A percentile compares a stretch with the other conserved stretches of the same genome.
Evolutionary conservation across 2,888 invertebrate species (phyloP).

Genomic region (Stomorhina lunata): DNA sequence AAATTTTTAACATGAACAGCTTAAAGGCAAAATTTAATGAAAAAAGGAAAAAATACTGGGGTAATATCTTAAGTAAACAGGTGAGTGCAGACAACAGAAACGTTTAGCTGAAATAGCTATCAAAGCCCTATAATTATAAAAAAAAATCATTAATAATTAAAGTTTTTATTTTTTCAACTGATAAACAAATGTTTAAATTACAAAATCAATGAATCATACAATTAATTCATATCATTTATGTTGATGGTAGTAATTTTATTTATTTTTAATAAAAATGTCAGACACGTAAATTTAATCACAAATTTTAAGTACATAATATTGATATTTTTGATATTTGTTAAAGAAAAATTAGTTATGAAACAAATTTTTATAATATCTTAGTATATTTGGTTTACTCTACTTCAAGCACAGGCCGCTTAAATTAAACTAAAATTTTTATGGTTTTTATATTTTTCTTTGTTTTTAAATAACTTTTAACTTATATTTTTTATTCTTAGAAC

Average conservation of each 20-base stretch:
- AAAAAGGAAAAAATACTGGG: not conserved
- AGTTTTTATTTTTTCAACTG: conserved; percentile 9
- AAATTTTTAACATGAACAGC: conserved; percentile 44
- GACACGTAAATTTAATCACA: too few relatives aligned
- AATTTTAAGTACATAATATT: too few relatives aligned
- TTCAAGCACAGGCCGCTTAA: conserved; percentile 30
- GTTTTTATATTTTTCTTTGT: not conserved
- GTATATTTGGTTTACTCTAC: conserved; percentile 1
- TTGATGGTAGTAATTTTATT: not conserved
- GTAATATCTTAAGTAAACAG: conserved; percentile 47
- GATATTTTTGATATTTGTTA: too few relatives aligned
- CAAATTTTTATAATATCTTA: too few relatives aligned
- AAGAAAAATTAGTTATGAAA: too few relatives aligned
- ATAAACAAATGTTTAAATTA: conserved; percentile 24
- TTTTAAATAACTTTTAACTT: conserved; percentile 38
- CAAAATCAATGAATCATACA: conserved; percentile 31
- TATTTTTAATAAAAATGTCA: conserved; percentile 5
- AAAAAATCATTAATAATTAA: conserved; percentile 36
- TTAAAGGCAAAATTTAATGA: conserved; percentile 35
- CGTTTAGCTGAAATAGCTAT: conserved; percentile 43
- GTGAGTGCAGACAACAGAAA: conserved; percentile 44
- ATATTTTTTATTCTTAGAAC: conserved; percentile 50
- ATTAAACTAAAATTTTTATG: conserved; percentile 34
- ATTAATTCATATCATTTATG: not conserved
- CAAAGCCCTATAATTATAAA: conserved; percentile 51